Conservation (phyloP, 2,888 invertebrate species). For the Tiphia femorata region DNA sequence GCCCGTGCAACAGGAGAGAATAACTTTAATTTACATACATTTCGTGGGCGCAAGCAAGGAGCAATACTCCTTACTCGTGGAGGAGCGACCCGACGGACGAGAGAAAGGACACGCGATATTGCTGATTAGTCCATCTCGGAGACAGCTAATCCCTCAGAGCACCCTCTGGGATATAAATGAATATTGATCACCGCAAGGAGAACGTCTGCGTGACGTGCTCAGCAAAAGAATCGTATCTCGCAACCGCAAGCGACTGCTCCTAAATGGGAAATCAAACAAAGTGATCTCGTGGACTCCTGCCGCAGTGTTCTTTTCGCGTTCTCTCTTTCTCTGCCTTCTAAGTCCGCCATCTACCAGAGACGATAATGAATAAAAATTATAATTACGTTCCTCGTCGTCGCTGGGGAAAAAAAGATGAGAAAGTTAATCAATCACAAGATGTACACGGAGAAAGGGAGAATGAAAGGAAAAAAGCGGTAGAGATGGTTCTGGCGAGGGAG, state of each 20-base stretch:
- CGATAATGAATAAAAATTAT: constrained; percentile 69
- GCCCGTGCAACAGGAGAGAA: too few relatives aligned
- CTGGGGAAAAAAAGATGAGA: constrained; percentile 53
- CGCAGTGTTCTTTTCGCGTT: constrained; percentile 12
- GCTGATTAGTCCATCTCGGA: constrained; percentile 39
- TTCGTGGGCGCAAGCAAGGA: too few relatives aligned
- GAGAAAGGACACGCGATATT: constrained; percentile 31
- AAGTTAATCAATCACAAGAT: constrained; percentile 68
- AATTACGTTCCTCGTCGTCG: constrained; percentile 65
- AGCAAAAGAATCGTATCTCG: constrained; percentile 66
- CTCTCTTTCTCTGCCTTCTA: not conserved
- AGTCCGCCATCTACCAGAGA: constrained; percentile 1
- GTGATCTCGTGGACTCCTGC: constrained; percentile 46
- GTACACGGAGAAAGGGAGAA: constrained; percentile 31
- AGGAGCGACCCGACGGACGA: too few relatives aligned
- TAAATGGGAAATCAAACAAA: constrained; percentile 63
- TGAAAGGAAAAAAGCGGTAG: constrained; percentile 10
- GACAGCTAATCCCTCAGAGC: constrained; percentile 50
- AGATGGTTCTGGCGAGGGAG: too few relatives aligned
- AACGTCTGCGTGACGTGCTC: constrained; percentile 3
- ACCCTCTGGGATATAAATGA: constrained; percentile 59
- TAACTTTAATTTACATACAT: too few relatives aligned
- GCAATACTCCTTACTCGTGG: too few relatives aligned
- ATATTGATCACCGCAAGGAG: constrained; percentile 60
- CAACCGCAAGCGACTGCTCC: constrained; percentile 64